Base-by-base conservation (phyloP, 1,140 invertebrate species). In the Diabrotica virgifera region DNA sequence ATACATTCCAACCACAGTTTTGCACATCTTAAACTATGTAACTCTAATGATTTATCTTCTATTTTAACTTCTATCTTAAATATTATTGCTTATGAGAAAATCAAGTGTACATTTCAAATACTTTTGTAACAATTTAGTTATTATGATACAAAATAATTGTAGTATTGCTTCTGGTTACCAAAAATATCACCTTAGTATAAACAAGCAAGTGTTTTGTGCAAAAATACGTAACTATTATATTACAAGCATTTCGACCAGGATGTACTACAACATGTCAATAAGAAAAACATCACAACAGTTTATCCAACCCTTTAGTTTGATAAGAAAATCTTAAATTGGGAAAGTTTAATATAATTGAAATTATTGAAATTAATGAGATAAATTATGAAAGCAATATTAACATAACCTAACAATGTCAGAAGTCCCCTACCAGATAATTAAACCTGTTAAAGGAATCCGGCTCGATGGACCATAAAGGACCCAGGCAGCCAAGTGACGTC, bases 91-190 rank as follows among this genome's bases (percentile, higher is more conserved):
- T 66, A 69, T 53, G 69, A 71, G 65, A 73, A 60, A 71, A 60
- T 52, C 56, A 67, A 65, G 62, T 67, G 61, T 55, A 36, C 59
- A 62, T 58, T 50, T 35, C 63, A 58, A 62, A 61, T 53, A 68
- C 62, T 68, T 61, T 62, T 52, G 37, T 56, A 62, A 35, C 13
- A 62, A 50, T 50, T 52, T 56, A 53, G n/a, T 37, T 24, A 52
- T 54, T 55, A 46, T 57, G 57, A 61, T 57, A 67, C 61, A 66
- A 70, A 74, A 72, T 64, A 68, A 66, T 62, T 63, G 59, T 65
- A 70, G 67, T 75, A 75, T 75, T 75, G 73, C 73, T 75, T 75
- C 72, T 71, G 66, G 73, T 75, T 75, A 69, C 70, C 68, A 73
- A 75, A 75, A 75, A 75, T 75, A 75, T 75, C 73, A 75, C 73